Percentiles rank a stretch among this genome's conserved stretches.
Conservation (phyloP, 2,888 invertebrate genomes). For the Spodoptera littoralis region DNA sequence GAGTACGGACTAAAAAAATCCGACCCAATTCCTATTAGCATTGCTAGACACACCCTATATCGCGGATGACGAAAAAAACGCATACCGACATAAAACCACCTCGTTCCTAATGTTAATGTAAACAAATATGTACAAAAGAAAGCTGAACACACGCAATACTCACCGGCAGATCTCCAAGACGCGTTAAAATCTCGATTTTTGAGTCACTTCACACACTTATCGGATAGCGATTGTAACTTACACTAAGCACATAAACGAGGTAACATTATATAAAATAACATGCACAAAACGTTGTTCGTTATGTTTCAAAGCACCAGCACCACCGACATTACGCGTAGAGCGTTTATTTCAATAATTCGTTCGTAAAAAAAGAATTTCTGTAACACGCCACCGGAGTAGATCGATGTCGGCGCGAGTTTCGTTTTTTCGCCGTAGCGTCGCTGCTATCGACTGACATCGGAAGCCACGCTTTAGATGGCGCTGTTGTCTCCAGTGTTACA, state of each 20-base stretch:
- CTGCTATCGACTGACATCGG: constrained; percentile 65
- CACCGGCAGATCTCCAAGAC: constrained; percentile 79
- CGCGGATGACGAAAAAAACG: constrained; percentile 57
- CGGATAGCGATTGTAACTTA: constrained; percentile 74
- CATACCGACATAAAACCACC: constrained; percentile 56
- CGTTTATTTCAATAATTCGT: constrained; percentile 80
- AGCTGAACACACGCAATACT: constrained; percentile 71
- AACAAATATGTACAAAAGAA: constrained; percentile 66
- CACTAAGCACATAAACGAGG: constrained; percentile 85
- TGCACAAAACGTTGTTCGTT: constrained; percentile 77
- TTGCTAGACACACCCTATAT: constrained; percentile 82
- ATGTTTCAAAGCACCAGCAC: constrained; percentile 84
- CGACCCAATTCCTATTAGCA: constrained; percentile 68
- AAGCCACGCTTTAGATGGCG: constrained; percentile 70
- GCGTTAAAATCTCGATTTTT: constrained; percentile 70
- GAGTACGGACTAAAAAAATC: constrained; percentile 62
- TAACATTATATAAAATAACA: constrained; percentile 80
- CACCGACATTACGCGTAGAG: constrained; percentile 81
- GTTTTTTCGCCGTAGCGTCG: constrained; percentile 72
- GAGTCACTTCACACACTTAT: constrained; percentile 77
- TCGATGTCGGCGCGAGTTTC: constrained; percentile 84
- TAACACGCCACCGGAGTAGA: constrained; percentile 80
- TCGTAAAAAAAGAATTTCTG: constrained; percentile 76
- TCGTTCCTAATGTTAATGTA: constrained; percentile 65
- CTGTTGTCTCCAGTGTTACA: constrained; percentile 61